A percentile compares a stretch with the other conserved stretches of the same genome.
Evolutionary conservation across 2,797 vertebrate genomes (phyloP).

Genomic region (Phrynocephalus vlangalii): DNA sequence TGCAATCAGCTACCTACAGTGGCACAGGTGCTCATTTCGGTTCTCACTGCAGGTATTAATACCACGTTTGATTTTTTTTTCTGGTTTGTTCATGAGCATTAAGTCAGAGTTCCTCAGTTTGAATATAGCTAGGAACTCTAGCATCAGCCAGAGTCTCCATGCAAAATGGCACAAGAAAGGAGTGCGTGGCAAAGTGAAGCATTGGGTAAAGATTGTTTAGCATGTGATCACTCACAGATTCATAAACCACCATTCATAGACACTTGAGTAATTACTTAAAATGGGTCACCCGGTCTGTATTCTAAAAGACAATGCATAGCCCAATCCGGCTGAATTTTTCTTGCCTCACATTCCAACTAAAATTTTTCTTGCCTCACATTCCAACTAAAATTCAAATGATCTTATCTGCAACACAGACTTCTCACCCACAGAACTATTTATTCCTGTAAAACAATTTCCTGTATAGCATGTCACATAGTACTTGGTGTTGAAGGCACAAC

Average conservation of each 20-base stretch:
- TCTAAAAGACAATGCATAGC: background rate
- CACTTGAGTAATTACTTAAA: background rate
- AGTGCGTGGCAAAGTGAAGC: background rate
- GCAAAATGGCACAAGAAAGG: background rate
- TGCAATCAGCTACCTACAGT: background rate
- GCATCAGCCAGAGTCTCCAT: background rate
- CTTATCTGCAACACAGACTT: background rate
- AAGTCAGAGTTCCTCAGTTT: background rate
- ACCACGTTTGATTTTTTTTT: background rate
- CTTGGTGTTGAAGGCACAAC: background rate
- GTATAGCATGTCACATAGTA: background rate
- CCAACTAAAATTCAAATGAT: background rate
- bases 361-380: background rate
- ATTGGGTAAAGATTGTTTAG: too few species aligned
- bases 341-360: background rate
- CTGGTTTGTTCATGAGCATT: background rate
- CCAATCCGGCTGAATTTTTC: background rate
- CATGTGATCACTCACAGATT: background rate
- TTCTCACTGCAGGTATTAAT: too few species aligned
- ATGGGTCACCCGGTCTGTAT: background rate
- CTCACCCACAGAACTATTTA: background rate
- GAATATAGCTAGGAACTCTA: background rate
- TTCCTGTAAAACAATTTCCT: background rate
- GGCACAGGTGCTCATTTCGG: background rate
- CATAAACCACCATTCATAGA: background rate